Evolutionary conservation across 2,888 invertebrate genomes (phyloP).

Genomic region (Lasiommata megera): DNA sequence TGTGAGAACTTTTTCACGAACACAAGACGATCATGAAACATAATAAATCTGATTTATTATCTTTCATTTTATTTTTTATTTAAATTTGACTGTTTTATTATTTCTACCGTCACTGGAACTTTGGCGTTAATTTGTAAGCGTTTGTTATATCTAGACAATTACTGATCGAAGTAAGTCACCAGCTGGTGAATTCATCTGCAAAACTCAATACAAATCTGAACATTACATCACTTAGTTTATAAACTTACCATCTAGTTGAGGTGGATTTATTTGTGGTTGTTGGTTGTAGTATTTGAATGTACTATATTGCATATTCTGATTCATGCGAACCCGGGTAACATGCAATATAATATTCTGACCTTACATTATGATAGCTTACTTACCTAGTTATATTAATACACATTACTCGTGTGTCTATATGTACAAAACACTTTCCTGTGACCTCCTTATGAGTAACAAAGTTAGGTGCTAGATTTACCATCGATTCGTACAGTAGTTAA

Average conservation of each 20-base stretch:
- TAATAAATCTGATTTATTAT: no score
- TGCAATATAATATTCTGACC: constrained; percentile 19
- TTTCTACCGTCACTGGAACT: no score
- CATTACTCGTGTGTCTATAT: neutral
- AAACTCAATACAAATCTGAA: neutral
- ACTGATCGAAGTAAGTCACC: no score
- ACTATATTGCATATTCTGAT: constrained; percentile 26
- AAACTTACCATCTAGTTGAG: constrained; percentile 47
- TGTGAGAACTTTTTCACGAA: no score
- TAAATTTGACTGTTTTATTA: no score
- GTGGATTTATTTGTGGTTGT: constrained; percentile 72
- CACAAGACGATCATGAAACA: no score
- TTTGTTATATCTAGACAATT: no score
- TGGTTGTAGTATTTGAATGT: constrained; percentile 60
- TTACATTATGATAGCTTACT: no score
- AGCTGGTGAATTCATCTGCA: no score
- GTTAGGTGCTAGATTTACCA: neutral
- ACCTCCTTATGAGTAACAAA: neutral
- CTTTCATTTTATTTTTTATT: no score
- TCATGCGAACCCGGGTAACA: constrained; percentile 2
- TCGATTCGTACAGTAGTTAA: no score
- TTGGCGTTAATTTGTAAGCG: no score
- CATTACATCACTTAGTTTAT: neutral
- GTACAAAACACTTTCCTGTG: neutral
- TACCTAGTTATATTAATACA: neutral